Conservation (phyloP, 2,113 vertebrate genomes). For the Protobothrops flavoviridis region DNA sequence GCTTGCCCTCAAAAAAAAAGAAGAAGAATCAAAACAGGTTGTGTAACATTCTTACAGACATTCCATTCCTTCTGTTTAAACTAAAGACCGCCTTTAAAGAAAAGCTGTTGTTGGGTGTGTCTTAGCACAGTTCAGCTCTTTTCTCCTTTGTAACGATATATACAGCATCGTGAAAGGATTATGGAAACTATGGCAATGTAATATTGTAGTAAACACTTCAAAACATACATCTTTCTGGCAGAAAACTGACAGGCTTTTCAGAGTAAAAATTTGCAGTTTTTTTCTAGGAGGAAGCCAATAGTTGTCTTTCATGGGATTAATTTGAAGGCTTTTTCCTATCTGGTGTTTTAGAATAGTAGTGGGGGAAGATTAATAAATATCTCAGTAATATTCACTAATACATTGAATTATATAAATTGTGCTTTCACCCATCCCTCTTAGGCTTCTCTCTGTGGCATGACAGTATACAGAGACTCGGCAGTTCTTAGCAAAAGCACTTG, state of each 20-base stretch:
- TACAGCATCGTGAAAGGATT: slow-evolving; percentile 17
- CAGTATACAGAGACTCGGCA: slow-evolving; percentile 8
- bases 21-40: slow-evolving; percentile 25
- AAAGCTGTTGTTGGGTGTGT: slow-evolving; percentile 43
- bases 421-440: slow-evolving; percentile 17
- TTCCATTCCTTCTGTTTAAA: slow-evolving; percentile 28
- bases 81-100: background rate
- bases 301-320: slow-evolving; percentile 4
- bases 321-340: slow-evolving; percentile 18
- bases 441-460: slow-evolving; percentile 45
- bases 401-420: slow-evolving; percentile 25
- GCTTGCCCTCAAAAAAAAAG: background rate
- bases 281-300: slow-evolving; percentile 36
- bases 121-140: slow-evolving; percentile 7
- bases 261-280: slow-evolving; percentile 36
- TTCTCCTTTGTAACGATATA: slow-evolving; percentile 9
- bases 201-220: background rate
- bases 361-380: slow-evolving; percentile 8
- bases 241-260: slow-evolving; percentile 39
- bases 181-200: slow-evolving; percentile 56
- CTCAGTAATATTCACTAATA: slow-evolving; percentile 4
- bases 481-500: slow-evolving; percentile 10
- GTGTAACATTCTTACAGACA: slow-evolving; percentile 48
- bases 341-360: background rate
- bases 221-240: slow-evolving; percentile 35